Evolutionary conservation across 2,113 vertebrate species (phyloP).

Genomic region (Corythaixoides concolor): DNA sequence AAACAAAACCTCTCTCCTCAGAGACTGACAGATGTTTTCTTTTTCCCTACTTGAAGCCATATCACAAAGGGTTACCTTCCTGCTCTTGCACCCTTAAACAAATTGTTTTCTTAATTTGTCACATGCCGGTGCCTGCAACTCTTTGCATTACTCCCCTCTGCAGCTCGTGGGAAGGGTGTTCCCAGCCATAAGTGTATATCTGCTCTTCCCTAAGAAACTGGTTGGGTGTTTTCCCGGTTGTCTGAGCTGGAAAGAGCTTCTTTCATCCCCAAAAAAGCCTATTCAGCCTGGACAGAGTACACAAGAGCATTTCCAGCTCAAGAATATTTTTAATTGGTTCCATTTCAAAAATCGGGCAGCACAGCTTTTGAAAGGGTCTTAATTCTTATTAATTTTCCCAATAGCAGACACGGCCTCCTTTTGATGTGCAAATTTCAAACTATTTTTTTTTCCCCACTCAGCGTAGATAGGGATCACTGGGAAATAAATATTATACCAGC

Average conservation of each 20-base stretch:
- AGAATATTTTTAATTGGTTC: conserved; percentile 57
- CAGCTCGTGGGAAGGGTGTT: background rate
- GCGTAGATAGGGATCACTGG: background rate
- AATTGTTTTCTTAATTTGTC: background rate
- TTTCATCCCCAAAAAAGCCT: background rate
- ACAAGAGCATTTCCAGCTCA: background rate
- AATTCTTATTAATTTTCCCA: conserved; percentile 58
- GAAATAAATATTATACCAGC: background rate
- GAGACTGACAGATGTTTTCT: background rate
- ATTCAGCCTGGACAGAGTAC: background rate
- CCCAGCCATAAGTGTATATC: background rate
- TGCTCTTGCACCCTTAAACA: background rate
- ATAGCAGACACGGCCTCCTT: conserved; percentile 4
- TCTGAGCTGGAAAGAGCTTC: background rate
- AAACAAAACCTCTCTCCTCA: background rate
- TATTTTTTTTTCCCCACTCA: background rate
- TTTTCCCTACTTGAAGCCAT: background rate
- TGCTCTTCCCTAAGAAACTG: background rate
- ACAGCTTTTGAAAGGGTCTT: conserved; percentile 13
- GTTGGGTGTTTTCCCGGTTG: background rate
- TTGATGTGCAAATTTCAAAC: conserved; percentile 63
- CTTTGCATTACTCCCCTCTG: background rate
- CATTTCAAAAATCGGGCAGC: background rate
- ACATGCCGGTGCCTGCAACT: background rate
- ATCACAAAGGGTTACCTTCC: background rate